phyloP scores from a whole-genome alignment of 2,888 invertebrate species.

The Spisula subtruncata region DNA sequence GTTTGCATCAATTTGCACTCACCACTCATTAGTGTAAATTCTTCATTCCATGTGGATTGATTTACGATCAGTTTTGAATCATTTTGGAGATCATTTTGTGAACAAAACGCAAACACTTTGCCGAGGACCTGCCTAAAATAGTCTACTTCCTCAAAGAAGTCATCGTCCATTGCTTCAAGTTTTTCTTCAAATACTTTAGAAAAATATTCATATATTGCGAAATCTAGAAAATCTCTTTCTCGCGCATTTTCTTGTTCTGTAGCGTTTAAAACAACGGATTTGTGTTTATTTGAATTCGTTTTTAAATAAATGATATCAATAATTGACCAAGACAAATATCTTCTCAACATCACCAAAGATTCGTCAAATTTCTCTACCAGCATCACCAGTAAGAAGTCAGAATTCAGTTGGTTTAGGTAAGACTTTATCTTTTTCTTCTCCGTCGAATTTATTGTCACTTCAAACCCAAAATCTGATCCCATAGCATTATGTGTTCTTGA shows the following conservation, averaged over 20 bases:
- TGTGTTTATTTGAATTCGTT: conserved; percentile 52
- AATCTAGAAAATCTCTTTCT: conserved; percentile 40
- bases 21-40: conserved; percentile 23
- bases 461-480: conserved; percentile 62
- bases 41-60: conserved; percentile 42
- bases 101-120: conserved; percentile 39
- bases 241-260: conserved; percentile 25
- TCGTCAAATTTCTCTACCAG: conserved; percentile 63
- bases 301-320: conserved; percentile 61
- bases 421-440: conserved; percentile 41
- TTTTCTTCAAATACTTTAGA: conserved; percentile 40
- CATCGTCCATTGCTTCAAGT: not conserved
- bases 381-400: conserved; percentile 56
- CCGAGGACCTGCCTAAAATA: conserved; percentile 23
- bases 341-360: conserved; percentile 56
- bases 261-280: not conserved
- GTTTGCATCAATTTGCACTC: conserved; percentile 60
- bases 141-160: conserved; percentile 38
- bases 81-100: not conserved
- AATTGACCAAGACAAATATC: conserved; percentile 60
- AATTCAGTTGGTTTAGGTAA: conserved; percentile 50
- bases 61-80: conserved; percentile 15
- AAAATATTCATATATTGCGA: conserved; percentile 50
- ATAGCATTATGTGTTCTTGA: conserved; percentile 58
- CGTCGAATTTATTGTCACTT: not conserved